Percentiles rank a stretch among this genome's conserved stretches.
Evolutionary conservation across 2,113 vertebrate species (phyloP).

Genomic region (Tetraodon nigroviridis): DNA sequence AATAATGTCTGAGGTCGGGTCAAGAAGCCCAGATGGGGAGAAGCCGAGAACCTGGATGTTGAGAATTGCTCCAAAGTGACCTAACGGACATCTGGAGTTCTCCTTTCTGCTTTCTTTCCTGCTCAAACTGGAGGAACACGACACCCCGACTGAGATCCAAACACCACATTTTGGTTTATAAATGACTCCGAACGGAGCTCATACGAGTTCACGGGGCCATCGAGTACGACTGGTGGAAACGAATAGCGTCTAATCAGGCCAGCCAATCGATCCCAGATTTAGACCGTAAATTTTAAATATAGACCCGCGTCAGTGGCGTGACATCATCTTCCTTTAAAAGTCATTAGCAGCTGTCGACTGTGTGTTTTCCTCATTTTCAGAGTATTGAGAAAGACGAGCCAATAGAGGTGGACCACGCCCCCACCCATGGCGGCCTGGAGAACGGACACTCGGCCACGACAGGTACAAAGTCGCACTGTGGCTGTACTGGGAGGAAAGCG

Average conservation of each 20-base stretch:
- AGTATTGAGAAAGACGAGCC: slow-evolving; percentile 75
- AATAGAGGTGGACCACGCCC: slow-evolving; percentile 68
- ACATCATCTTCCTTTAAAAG: no score
- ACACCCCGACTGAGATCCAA: slow-evolving; percentile 18
- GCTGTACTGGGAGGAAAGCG: neutral
- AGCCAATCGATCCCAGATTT: neutral
- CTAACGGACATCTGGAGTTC: slow-evolving; percentile 44
- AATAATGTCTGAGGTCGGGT: slow-evolving; percentile 32
- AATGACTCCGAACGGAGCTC: slow-evolving; percentile 9
- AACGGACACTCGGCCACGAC: slow-evolving; percentile 65
- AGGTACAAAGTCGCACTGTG: slow-evolving; percentile 42
- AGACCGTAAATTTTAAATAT: no score
- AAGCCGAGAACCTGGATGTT: slow-evolving; percentile 18
- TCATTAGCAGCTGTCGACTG: neutral
- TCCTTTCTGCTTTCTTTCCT: slow-evolving; percentile 3
- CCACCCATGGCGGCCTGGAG: slow-evolving; percentile 47
- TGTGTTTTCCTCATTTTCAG: slow-evolving; percentile 46
- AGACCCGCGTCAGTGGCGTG: no score
- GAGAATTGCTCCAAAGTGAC: slow-evolving; percentile 37
- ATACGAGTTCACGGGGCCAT: neutral
- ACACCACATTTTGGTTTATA: slow-evolving; percentile 27
- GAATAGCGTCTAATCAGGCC: neutral
- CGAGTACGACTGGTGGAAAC: neutral
- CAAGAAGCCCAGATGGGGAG: slow-evolving; percentile 29
- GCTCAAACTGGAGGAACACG: slow-evolving; percentile 22